phyloP scores from a whole-genome alignment of 2,797 vertebrate species.

The Leuciscus waleckii region DNA sequence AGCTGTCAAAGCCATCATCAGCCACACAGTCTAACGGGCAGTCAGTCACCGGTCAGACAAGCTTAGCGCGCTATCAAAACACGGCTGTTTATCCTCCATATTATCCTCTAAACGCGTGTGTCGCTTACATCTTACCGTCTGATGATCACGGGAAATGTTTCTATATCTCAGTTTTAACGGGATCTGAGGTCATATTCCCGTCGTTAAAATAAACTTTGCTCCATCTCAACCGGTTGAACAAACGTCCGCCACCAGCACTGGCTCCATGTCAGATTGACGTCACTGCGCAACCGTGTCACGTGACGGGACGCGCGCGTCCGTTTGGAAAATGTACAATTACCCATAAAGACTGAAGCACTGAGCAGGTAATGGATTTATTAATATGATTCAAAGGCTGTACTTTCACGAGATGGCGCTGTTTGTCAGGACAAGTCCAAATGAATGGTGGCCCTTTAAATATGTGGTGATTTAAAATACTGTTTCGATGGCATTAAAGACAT shows the following conservation, averaged over 20 bases:
- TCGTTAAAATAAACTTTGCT: conserved; percentile 38
- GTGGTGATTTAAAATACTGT: background rate
- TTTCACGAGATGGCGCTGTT: conserved; percentile 34
- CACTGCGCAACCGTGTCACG: conserved; percentile 21
- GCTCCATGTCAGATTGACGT: conserved; percentile 52
- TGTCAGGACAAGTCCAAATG: background rate
- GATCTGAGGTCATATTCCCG: background rate
- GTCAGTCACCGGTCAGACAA: conserved; percentile 20
- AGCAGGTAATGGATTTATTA: background rate
- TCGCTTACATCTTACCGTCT: conserved; percentile 23
- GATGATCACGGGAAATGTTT: background rate
- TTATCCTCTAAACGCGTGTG: background rate
- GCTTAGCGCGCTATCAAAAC: conserved; percentile 26
- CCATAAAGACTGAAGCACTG: background rate
- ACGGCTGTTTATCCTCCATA: background rate
- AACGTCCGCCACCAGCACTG: conserved; percentile 36
- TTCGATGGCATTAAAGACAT: background rate
- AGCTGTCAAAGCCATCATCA: conserved; percentile 12
- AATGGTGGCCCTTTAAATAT: background rate
- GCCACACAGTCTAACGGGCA: background rate
- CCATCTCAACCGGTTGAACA: conserved; percentile 45
- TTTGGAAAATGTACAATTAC: too few species aligned
- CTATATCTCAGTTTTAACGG: background rate
- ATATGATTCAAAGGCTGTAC: background rate
- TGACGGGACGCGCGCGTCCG: background rate